phyloP scores from a whole-genome alignment of 2,888 invertebrate species.

The Pseudoips prasinana region DNA sequence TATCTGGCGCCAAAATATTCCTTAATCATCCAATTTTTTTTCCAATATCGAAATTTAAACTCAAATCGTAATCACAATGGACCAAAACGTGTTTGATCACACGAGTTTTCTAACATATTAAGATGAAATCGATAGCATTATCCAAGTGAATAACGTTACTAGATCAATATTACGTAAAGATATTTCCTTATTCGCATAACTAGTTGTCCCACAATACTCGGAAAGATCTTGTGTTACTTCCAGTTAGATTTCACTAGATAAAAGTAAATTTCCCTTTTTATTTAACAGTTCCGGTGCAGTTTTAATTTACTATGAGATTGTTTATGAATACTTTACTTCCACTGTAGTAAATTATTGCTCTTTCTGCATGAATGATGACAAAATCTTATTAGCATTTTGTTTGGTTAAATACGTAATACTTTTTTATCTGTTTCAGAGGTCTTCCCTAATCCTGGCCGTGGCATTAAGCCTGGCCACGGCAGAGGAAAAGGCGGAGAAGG shows the following conservation, averaged over 20 bases:
- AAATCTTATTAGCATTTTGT: not conserved
- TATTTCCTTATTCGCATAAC: constrained; percentile 37
- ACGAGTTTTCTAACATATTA: not conserved
- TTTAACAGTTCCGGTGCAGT: constrained; percentile 15
- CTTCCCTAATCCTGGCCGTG: constrained; percentile 78
- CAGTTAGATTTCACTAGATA: constrained; percentile 26
- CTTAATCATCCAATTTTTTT: too few species aligned
- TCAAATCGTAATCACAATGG: too few species aligned
- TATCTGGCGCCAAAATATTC: too few species aligned
- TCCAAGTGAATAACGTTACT: constrained; percentile 24
- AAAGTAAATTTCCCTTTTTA: constrained; percentile 26
- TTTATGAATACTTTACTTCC: not conserved
- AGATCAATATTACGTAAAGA: constrained; percentile 35
- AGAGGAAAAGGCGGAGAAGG: constrained; percentile 76
- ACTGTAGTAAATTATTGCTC: not conserved
- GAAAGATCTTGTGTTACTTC: constrained; percentile 33
- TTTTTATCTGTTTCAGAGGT: constrained; percentile 54
- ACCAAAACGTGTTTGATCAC: too few species aligned
- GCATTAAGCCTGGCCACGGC: constrained; percentile 79
- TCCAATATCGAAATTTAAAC: too few species aligned
- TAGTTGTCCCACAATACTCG: constrained; percentile 34
- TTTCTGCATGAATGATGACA: not conserved
- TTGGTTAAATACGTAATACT: not conserved
- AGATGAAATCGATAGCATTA: constrained; percentile 16
- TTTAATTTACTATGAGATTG: constrained; percentile 2